A percentile compares a stretch with the other conserved stretches of the same genome.
Evolutionary conservation across 2,888 invertebrate species (phyloP).

Genomic region (Apotomis capreana): DNA sequence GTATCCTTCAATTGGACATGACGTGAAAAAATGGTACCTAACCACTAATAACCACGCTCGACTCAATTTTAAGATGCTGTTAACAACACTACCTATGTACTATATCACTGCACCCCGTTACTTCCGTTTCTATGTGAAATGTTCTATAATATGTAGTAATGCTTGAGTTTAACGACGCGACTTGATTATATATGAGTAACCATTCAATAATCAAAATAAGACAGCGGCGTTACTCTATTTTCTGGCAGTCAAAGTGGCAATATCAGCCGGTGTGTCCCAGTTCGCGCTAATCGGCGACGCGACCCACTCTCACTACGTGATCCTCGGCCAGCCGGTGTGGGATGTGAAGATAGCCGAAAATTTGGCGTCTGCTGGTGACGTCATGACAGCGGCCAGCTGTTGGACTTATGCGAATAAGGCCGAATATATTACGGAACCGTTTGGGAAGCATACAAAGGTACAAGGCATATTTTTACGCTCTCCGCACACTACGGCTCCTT

Average conservation of each 20-base stretch:
- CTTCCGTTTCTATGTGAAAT: too few species aligned
- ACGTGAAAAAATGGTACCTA: too few species aligned
- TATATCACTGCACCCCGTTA: too few species aligned
- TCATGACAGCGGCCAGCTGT: slow-evolving; percentile 83
- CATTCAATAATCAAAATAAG: too few species aligned
- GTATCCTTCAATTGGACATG: too few species aligned
- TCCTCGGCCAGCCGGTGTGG: slow-evolving; percentile 85
- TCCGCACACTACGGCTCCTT: too few species aligned
- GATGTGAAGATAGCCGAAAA: slow-evolving; percentile 79
- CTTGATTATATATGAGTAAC: too few species aligned
- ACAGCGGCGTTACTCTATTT: slow-evolving; percentile 11
- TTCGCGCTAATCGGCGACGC: slow-evolving; percentile 83
- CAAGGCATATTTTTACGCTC: neutral
- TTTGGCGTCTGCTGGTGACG: slow-evolving; percentile 83
- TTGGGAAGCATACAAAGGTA: slow-evolving; percentile 78
- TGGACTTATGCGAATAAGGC: slow-evolving; percentile 84
- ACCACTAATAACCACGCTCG: too few species aligned
- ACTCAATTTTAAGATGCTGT: too few species aligned
- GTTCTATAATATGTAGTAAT: too few species aligned
- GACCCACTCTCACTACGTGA: slow-evolving; percentile 81
- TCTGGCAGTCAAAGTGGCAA: slow-evolving; percentile 84
- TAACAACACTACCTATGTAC: too few species aligned
- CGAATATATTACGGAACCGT: slow-evolving; percentile 82
- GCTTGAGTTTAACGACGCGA: too few species aligned
- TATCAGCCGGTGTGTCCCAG: slow-evolving; percentile 83